phyloP scores from a whole-genome alignment of 1,140 invertebrate genomes.

The Leptopilina boulardi region DNA sequence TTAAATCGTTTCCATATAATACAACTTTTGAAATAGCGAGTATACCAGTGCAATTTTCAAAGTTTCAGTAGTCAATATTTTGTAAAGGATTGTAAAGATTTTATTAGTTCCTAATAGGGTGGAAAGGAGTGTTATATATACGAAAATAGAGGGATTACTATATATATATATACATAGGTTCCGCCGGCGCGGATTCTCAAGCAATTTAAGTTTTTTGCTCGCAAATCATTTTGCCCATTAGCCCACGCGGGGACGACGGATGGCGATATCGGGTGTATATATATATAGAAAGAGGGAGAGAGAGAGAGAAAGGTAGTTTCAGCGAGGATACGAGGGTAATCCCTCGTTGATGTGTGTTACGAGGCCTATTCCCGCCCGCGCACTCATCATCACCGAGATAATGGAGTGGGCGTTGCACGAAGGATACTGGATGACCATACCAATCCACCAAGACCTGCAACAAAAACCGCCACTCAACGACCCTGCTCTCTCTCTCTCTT shows the following conservation, averaged over 20 bases:
- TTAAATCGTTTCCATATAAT: background rate
- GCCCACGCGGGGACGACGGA: conserved; percentile 60
- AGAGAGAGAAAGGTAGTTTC: conserved; percentile 47
- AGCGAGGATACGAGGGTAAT: conserved; percentile 65
- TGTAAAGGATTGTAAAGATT: conserved; percentile 1
- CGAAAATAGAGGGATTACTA: conserved; percentile 1
- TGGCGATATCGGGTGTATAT: conserved; percentile 51
- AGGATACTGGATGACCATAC: conserved; percentile 66
- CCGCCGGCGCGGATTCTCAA: conserved; percentile 56
- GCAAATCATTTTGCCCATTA: conserved; percentile 74
- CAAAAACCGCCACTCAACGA: conserved; percentile 70
- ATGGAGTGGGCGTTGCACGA: conserved; percentile 73
- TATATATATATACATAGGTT: too few relatives aligned
- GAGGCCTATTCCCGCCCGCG: conserved; percentile 70
- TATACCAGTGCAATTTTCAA: too few relatives aligned
- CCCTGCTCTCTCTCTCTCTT: too few relatives aligned
- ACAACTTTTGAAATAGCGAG: background rate
- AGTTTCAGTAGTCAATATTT: background rate
- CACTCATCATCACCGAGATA: conserved; percentile 75
- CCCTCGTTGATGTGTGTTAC: conserved; percentile 71
- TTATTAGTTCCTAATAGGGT: conserved; percentile 16
- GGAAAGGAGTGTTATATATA: conserved; percentile 15
- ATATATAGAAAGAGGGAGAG: too few relatives aligned
- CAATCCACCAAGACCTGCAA: conserved; percentile 63
- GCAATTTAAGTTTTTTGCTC: conserved; percentile 68